Conservation (phyloP, 2,888 invertebrate species). For the Microctonus brassicae region DNA sequence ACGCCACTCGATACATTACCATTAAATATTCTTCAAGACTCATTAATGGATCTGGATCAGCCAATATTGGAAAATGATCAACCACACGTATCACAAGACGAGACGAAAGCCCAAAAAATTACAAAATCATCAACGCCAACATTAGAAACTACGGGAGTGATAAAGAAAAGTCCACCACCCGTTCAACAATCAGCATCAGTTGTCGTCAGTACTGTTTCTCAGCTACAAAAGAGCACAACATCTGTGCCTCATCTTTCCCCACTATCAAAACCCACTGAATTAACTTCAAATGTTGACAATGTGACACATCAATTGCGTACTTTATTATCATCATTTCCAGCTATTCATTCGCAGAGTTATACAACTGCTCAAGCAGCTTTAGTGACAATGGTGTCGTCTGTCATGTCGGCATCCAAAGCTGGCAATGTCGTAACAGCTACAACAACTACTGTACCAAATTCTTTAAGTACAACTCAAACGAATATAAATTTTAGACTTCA, state of each 20-base stretch:
- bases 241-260: conserved; percentile 80
- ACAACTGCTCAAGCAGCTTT: conserved; percentile 71
- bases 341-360: conserved; percentile 67
- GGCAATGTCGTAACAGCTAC: conserved; percentile 57
- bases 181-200: conserved; percentile 53
- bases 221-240: conserved; percentile 65
- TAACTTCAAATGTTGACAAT: conserved; percentile 80
- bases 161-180: conserved; percentile 48
- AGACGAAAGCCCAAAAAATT: conserved; percentile 32
- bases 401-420: conserved; percentile 68
- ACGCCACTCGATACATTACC: conserved; percentile 64
- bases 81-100: conserved; percentile 30
- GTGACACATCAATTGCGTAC: conserved; percentile 79
- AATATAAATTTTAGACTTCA: conserved; percentile 49
- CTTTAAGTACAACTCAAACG: conserved; percentile 45
- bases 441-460: conserved; percentile 54
- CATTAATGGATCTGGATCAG: conserved; percentile 58
- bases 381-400: conserved; percentile 71
- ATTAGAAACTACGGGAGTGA: conserved; percentile 14
- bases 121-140: conserved; percentile 38
- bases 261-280: conserved; percentile 79
- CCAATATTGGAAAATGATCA: conserved; percentile 44
- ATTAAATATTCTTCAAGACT: conserved; percentile 65
- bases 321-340: conserved; percentile 77
- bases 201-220: conserved; percentile 58